Conservation (phyloP, 2,113 vertebrate genomes). For the Ictidomys tridecemlineatus region DNA sequence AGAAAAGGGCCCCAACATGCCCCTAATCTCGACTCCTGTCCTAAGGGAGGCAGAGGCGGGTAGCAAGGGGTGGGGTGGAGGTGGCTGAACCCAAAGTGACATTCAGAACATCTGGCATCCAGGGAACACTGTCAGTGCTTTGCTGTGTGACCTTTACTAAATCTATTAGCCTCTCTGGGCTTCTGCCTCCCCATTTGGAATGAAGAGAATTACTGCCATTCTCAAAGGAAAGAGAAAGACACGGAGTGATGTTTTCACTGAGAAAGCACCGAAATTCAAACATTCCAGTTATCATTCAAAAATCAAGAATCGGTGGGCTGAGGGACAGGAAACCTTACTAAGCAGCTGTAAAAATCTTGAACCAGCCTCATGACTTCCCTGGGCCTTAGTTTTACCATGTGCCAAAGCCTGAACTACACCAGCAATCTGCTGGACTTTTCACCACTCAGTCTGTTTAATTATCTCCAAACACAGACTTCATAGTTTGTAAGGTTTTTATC, state of each 20-base stretch:
- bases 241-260: background rate
- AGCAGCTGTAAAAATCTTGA: background rate
- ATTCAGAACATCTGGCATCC: background rate
- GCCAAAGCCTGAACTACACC: background rate
- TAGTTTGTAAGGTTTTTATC: slow-evolving; percentile 48
- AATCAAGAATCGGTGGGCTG: background rate
- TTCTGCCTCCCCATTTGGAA: slow-evolving; percentile 36
- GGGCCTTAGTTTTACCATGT: background rate
- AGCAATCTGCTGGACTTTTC: slow-evolving; percentile 10
- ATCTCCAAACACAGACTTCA: slow-evolving; percentile 49
- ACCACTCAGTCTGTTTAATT: background rate
- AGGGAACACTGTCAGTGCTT: background rate
- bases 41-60: background rate
- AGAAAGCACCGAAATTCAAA: background rate
- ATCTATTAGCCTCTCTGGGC: background rate
- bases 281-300: background rate
- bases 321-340: background rate
- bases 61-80: background rate
- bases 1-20: background rate
- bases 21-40: background rate
- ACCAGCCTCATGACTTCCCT: background rate
- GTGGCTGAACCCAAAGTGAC: background rate
- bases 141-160: background rate
- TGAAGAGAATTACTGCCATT: background rate
- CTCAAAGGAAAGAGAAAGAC: background rate